These are phyloP conservation scores for Geopemphigus sp. DNA, from an alignment of 1,140 invertebrate genomes.

Conservation along the genomic window DNA sequence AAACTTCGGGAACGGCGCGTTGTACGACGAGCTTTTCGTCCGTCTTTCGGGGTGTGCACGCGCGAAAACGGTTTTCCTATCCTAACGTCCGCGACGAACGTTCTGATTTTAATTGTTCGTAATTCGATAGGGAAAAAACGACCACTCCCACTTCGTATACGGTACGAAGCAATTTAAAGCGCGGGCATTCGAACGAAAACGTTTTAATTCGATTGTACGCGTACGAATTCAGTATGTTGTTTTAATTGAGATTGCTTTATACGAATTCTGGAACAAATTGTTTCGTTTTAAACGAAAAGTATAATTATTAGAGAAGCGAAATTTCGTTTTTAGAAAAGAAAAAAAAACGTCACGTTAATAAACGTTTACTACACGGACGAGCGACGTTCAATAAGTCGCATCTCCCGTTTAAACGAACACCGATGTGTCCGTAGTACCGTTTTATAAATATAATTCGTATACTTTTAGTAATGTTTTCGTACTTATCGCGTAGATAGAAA, in stretches of 20 bases:
- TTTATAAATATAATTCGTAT: too few species aligned
- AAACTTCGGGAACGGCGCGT: conserved; percentile 6
- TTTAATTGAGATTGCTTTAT: conserved; percentile 29
- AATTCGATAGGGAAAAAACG: conserved; percentile 5
- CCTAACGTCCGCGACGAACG: neutral
- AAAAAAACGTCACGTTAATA: neutral
- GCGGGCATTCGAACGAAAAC: neutral
- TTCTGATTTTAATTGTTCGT: neutral
- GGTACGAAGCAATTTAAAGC: neutral
- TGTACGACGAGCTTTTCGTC: neutral
- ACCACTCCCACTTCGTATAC: neutral
- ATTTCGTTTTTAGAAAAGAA: too few species aligned
- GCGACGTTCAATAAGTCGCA: neutral
- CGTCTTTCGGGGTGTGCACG: neutral
- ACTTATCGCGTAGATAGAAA: too few species aligned
- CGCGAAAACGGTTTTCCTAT: too few species aligned
- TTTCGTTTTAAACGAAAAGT: conserved; percentile 25
- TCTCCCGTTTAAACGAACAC: neutral
- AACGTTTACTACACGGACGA: neutral
- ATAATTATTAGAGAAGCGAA: neutral
- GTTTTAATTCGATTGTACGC: conserved; percentile 6
- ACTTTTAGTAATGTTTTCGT: too few species aligned
- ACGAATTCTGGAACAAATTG: conserved; percentile 11
- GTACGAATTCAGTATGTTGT: conserved; percentile 6
- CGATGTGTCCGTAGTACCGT: too few species aligned